Evolutionary conservation across 2,113 vertebrate species (phyloP).

Genomic region (Psophia crepitans): DNA sequence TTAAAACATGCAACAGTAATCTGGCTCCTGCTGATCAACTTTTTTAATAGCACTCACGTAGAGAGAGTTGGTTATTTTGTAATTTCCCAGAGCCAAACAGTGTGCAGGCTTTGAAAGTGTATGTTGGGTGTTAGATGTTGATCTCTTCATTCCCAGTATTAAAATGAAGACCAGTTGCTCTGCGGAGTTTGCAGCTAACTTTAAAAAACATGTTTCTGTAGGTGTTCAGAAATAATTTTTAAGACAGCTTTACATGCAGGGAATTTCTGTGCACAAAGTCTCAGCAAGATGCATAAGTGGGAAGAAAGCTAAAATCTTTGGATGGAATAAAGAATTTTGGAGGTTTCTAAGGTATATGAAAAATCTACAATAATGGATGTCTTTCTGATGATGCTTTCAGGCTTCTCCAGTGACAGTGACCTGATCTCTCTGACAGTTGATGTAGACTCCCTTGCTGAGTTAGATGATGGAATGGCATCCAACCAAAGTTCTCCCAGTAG

Average conservation of each 20-base stretch:
- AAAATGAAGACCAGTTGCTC: not conserved
- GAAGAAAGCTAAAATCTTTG: not conserved
- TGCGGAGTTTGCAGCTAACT: not conserved
- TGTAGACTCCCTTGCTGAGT: constrained; percentile 84
- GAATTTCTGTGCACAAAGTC: not conserved
- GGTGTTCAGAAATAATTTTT: not conserved
- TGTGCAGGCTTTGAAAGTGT: not conserved
- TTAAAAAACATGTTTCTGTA: not conserved
- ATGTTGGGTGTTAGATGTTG: not conserved
- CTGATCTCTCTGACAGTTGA: constrained; percentile 86
- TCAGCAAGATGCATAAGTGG: not conserved
- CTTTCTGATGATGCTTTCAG: constrained; percentile 64
- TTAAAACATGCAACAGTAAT: not conserved
- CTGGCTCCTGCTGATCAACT: not conserved
- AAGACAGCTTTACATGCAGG: not conserved
- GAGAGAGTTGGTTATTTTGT: not conserved
- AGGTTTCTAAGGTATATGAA: not conserved
- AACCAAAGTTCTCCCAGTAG: constrained; percentile 87
- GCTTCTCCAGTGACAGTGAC: constrained; percentile 90
- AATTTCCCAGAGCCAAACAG: not conserved
- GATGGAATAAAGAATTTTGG: not conserved
- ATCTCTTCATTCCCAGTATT: not conserved
- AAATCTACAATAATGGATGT: not conserved
- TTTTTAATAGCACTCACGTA: not conserved
- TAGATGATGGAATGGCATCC: constrained; percentile 98